Evolutionary conservation across 1,140 invertebrate genomes (phyloP), one percentile per base, ranked within the genome.

Genomic region (Microplitis mediator): DNA sequence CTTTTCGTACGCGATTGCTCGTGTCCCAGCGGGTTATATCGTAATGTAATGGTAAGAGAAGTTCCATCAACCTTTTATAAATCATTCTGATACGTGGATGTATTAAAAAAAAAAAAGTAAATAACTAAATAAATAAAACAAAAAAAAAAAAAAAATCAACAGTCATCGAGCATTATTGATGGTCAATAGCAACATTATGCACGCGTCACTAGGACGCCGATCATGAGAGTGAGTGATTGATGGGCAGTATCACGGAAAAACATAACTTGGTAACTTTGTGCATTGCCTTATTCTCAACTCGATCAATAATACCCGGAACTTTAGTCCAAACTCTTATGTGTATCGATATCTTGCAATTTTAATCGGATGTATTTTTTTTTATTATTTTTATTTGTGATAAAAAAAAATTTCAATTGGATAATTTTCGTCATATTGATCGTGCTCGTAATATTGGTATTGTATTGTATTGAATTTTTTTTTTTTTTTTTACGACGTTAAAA

Each of bases 101-200:
- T 45, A 45, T 45, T 45, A 45, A 45, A 45, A 45, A 45, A 45
- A 45, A 45, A 11, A 9, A 45, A 45, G 39, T 45, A 45, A 45
- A 45, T 45, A 9, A 23, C 23, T 23, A 45, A 45, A 45, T 9
- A 45, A 45, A 45, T 9, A 45, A 45, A 45, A 9, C 9, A 6
- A 45, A 11, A 9, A 45, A 45, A 45, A 9, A 9, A 45, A 45
- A 45, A 65, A 58, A 31, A 61, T 34, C 58, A 75, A 73, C 72
- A 75, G 14, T 36, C 68, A 72, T 67, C 71, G 62, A 73, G 58
- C 72, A 74, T 76, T 76, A 78, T 79, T 76, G 75, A 79, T 79
- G 73, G 74, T 74, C 77, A 75, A 77, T 78, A 73, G 71, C 58
- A 69, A 76, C 71, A 77, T 80, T 80, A 80, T 80, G 74, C 73